These are phyloP conservation scores for Cacajao melanocephalus DNA, from an alignment of 2,797 vertebrate genomes.

Conservation along the genomic window DNA sequence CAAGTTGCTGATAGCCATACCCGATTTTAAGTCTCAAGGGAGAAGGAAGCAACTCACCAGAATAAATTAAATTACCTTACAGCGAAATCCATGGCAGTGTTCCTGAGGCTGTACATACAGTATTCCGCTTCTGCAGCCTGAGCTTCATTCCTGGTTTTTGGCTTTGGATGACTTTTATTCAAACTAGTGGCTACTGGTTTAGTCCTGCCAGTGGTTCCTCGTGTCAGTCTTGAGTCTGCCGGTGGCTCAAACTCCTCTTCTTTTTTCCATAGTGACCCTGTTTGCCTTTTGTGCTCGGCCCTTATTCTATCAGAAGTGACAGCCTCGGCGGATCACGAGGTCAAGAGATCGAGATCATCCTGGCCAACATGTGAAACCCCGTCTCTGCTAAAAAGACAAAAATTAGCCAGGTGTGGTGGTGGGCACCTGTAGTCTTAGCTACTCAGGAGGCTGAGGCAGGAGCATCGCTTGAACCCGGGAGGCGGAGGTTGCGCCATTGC, in stretches of 20 bases:
- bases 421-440: no score
- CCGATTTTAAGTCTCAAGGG: background rate
- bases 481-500: no score
- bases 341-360: no score
- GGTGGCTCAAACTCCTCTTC: background rate
- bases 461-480: no score
- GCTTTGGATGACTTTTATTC: background rate
- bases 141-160: background rate
- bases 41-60: background rate
- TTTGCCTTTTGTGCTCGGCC: background rate
- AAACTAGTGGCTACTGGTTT: background rate
- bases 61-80: no score
- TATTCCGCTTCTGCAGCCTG: background rate
- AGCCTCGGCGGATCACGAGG: no score
- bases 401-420: no score
- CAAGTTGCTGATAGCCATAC: background rate
- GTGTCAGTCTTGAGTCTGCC: background rate
- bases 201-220: background rate
- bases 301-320: background rate
- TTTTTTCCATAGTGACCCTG: background rate
- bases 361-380: no score
- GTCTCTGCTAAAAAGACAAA: no score
- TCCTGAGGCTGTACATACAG: rapidly evolving
- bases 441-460: no score
- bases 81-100: rapidly evolving